phyloP scores from a whole-genome alignment of 1,140 invertebrate species.

The Thalassaphorura encarpata region DNA sequence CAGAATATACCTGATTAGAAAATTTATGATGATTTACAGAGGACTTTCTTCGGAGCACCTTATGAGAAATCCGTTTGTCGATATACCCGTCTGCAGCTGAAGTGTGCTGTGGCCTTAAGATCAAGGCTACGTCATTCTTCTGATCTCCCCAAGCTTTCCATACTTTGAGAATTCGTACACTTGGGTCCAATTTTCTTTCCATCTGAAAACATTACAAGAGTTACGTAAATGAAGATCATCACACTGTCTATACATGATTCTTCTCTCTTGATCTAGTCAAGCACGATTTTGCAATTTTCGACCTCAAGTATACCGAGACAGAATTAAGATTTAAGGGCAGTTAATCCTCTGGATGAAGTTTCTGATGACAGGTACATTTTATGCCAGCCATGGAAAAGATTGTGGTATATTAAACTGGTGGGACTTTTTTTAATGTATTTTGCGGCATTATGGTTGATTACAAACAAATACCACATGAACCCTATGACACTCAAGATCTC shows the following conservation, averaged over 20 bases:
- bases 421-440: no score
- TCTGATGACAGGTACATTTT: no score
- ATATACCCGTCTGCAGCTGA: constrained; percentile 29
- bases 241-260: not conserved
- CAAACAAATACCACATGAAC: no score
- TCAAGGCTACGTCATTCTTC: constrained; percentile 33
- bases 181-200: not conserved
- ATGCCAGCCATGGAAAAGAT: no score
- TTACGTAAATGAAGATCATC: not conserved
- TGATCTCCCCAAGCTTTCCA: not conserved
- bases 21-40: constrained; percentile 15
- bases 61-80: constrained; percentile 31
- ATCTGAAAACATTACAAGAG: not conserved
- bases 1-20: constrained; percentile 10
- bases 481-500: no score
- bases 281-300: not conserved
- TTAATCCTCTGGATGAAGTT: no score
- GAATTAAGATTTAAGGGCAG: no score
- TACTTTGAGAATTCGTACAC: not conserved
- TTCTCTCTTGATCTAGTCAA: not conserved
- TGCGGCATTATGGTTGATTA: no score
- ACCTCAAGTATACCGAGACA: not conserved
- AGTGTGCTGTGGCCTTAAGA: constrained; percentile 37
- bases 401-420: no score
- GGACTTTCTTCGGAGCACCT: constrained; percentile 32